A percentile compares a stretch with the other conserved stretches of the same genome.
Conservation (phyloP, 2,113 vertebrate genomes). For the Sardina pilchardus region DNA sequence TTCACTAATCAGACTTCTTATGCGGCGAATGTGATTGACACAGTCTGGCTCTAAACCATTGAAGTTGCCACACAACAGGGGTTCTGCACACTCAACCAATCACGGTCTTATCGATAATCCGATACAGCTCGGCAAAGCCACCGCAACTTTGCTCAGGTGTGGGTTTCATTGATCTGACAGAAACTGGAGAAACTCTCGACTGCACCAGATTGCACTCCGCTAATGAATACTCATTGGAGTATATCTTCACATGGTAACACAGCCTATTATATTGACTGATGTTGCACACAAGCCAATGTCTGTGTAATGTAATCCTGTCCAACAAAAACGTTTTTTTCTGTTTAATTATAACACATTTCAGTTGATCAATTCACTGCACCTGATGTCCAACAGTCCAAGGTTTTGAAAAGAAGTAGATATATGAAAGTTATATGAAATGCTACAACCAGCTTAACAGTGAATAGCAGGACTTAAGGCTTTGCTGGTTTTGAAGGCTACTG, state of each 20-base stretch:
- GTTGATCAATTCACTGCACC: background rate
- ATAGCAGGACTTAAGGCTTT: background rate
- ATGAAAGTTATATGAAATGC: background rate
- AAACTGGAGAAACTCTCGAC: background rate
- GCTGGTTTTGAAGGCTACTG: background rate
- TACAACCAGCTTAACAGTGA: background rate
- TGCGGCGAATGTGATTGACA: background rate
- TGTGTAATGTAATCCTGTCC: background rate
- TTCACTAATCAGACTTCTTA: background rate
- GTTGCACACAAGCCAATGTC: background rate
- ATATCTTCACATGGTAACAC: background rate
- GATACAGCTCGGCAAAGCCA: background rate
- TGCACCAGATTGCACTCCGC: background rate
- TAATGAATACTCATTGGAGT: background rate
- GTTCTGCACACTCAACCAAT: background rate
- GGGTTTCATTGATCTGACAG: background rate
- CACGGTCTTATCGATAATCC: background rate
- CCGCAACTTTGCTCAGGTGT: background rate
- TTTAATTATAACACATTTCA: background rate
- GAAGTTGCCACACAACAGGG: background rate
- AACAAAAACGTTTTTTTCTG: background rate
- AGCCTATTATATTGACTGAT: background rate
- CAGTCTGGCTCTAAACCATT: background rate
- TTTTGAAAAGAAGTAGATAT: background rate
- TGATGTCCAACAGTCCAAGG: too few species aligned